A percentile compares a stretch with the other conserved stretches of the same genome.
Conservation (phyloP, 2,888 invertebrate species). For the Hydraecia micacea region DNA sequence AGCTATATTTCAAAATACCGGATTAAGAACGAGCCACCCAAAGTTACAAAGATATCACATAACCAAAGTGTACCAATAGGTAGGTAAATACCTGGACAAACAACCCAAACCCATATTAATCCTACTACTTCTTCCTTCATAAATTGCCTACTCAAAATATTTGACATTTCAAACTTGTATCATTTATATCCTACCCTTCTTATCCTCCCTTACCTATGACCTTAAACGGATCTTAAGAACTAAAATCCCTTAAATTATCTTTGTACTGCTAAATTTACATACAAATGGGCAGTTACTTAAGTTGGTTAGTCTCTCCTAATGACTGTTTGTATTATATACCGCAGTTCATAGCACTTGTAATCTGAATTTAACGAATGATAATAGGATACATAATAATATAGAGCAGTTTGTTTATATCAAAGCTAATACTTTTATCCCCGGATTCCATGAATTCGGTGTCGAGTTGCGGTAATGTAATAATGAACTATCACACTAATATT, state of each 20-base stretch:
- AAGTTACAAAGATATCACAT: background rate
- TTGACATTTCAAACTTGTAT: conserved; percentile 45
- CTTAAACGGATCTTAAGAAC: conserved; percentile 70
- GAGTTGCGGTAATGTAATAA: background rate
- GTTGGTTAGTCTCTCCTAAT: conserved; percentile 79
- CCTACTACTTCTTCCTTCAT: background rate
- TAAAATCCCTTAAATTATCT: conserved; percentile 80
- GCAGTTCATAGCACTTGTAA: conserved; percentile 69
- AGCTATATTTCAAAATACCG: background rate
- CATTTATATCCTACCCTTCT: conserved; percentile 51
- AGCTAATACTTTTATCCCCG: conserved; percentile 28
- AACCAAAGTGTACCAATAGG: background rate
- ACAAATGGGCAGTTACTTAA: conserved; percentile 84
- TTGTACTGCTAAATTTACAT: conserved; percentile 82
- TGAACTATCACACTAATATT: too few relatives aligned
- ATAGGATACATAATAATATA: conserved; percentile 62
- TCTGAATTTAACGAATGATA: conserved; percentile 72
- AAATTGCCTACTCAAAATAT: conserved; percentile 34
- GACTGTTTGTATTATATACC: conserved; percentile 80
- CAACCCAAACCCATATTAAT: background rate
- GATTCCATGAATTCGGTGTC: conserved; percentile 15
- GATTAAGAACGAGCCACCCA: background rate
- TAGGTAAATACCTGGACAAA: background rate
- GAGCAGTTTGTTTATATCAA: conserved; percentile 51
- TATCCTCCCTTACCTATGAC: conserved; percentile 53